phyloP scores from a whole-genome alignment of 2,888 invertebrate species.

The Vandiemenella viatica region DNA sequence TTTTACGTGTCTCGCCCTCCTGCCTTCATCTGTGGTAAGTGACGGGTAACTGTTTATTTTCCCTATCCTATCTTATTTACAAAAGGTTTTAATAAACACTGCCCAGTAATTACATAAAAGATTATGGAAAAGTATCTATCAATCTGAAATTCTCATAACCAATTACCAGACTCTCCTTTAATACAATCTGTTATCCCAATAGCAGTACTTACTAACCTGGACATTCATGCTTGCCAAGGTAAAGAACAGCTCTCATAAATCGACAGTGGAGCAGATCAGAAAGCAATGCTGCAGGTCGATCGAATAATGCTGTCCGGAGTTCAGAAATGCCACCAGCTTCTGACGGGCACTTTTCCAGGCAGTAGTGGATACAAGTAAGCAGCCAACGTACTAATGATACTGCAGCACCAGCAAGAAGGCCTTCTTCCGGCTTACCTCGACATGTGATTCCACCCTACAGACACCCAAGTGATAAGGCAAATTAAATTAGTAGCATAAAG shows the following conservation, averaged over 20 bases:
- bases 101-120: no score
- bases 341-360: slow-evolving; percentile 27
- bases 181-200: no score
- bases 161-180: no score
- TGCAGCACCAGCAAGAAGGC: slow-evolving; percentile 67
- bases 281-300: slow-evolving; percentile 51
- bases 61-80: no score
- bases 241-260: slow-evolving; percentile 67
- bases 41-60: no score
- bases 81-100: no score
- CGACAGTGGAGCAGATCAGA: slow-evolving; percentile 54
- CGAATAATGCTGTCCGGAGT: slow-evolving; percentile 36
- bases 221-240: slow-evolving; percentile 67
- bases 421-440: slow-evolving; percentile 75
- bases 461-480: no score
- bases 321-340: slow-evolving; percentile 21
- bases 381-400: slow-evolving; percentile 70
- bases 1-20: no score
- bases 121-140: no score
- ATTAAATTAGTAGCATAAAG: not conserved
- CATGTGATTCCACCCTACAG: slow-evolving; percentile 40
- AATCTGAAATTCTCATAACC: no score
- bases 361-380: slow-evolving; percentile 50
- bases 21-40: no score
- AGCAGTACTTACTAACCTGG: slow-evolving; percentile 37